These are phyloP conservation scores for Zhuqinia jingwanae DNA, from an alignment of 2,888 invertebrate species.

Conservation along the genomic window DNA sequence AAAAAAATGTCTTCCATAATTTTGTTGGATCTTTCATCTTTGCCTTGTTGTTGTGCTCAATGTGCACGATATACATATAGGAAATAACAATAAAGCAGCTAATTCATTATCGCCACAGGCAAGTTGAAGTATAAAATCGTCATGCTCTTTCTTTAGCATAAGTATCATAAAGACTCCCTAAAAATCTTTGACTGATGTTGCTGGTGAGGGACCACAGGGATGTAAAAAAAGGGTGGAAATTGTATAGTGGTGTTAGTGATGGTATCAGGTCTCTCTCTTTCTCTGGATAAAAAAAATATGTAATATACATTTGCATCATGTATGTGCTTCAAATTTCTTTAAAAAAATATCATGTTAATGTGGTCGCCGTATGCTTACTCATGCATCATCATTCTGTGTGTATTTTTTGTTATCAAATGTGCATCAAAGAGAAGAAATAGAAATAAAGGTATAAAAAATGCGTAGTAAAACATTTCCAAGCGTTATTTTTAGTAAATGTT, in stretches of 20 bases:
- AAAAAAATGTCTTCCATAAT: slow-evolving; percentile 20
- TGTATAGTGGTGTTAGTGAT: neutral
- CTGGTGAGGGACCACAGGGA: slow-evolving; percentile 64
- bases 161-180: slow-evolving; percentile 19
- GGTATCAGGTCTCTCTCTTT: neutral
- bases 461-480: too few species aligned
- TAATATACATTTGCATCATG: too few species aligned
- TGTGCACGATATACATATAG: neutral
- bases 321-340: too few species aligned
- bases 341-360: slow-evolving; percentile 29
- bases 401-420: slow-evolving; percentile 24
- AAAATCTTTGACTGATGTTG: slow-evolving; percentile 4
- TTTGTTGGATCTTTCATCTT: too few species aligned
- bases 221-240: neutral
- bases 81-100: slow-evolving; percentile 61
- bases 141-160: slow-evolving; percentile 15
- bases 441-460: too few species aligned
- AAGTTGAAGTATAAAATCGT: too few species aligned
- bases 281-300: neutral
- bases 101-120: slow-evolving; percentile 68
- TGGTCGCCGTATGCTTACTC: slow-evolving; percentile 13
- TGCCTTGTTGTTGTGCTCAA: slow-evolving; percentile 36
- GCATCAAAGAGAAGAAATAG: neutral
- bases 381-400: slow-evolving; percentile 40
- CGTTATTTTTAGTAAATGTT: too few species aligned